phyloP scores from a whole-genome alignment of 2,113 vertebrate species.

The Aythya baeri region DNA sequence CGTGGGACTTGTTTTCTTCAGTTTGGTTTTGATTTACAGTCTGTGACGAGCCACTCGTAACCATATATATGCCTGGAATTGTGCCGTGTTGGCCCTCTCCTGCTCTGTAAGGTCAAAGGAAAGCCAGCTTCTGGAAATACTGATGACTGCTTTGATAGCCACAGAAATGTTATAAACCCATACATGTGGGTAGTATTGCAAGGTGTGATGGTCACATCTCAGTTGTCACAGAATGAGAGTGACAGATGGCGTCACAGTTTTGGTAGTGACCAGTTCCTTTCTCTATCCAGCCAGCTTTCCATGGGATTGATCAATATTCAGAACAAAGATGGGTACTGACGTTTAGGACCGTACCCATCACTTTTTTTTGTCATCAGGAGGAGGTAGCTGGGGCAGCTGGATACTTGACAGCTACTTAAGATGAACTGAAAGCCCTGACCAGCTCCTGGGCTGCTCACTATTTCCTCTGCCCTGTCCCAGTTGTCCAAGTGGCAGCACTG shows the following conservation, averaged over 20 bases:
- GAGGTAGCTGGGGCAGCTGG: neutral
- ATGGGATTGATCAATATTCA: rapidly evolving
- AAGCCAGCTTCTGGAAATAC: slow-evolving; percentile 30
- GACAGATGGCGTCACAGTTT: neutral
- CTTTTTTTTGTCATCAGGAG: neutral
- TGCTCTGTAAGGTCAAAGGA: slow-evolving; percentile 18
- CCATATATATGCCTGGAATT: neutral
- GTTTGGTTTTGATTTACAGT: slow-evolving; percentile 18
- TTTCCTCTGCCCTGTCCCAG: neutral
- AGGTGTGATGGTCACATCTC: neutral
- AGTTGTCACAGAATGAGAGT: neutral
- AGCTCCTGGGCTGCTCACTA: neutral
- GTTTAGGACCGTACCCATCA: neutral
- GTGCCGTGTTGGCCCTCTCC: neutral
- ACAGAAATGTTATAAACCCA: neutral
- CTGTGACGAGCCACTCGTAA: neutral
- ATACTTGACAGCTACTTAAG: neutral
- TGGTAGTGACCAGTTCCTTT: neutral
- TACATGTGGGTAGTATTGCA: neutral
- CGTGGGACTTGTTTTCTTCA: neutral
- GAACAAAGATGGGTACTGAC: neutral
- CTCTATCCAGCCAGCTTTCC: neutral
- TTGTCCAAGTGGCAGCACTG: neutral
- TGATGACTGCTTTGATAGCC: neutral
- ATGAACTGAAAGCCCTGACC: neutral